A percentile compares a stretch with the other conserved stretches of the same genome.
phyloP scores from a whole-genome alignment of 2,888 invertebrate species.

The Heliconius ismenius region DNA sequence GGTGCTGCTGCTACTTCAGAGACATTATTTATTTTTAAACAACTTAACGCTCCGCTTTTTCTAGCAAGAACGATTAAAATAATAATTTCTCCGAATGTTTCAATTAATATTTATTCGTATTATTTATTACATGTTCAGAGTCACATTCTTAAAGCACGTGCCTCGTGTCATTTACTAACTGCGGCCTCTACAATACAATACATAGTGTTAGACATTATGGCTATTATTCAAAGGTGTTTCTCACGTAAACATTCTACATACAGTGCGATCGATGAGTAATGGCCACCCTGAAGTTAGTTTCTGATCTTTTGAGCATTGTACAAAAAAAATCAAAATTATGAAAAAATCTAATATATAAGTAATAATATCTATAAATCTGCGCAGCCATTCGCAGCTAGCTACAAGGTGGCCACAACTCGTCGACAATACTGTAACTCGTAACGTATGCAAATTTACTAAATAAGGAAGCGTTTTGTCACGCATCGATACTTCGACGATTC shows the following conservation, averaged over 20 bases:
- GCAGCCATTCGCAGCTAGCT: too few species aligned
- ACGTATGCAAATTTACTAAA: constrained; percentile 48
- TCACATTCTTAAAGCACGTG: constrained; percentile 1
- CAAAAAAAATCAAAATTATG: too few species aligned
- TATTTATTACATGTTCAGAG: not conserved
- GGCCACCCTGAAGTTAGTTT: too few species aligned
- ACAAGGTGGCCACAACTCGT: not conserved
- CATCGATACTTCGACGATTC: constrained; percentile 39
- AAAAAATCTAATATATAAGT: too few species aligned
- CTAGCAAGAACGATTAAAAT: not conserved
- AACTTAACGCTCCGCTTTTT: too few species aligned
- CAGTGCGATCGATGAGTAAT: too few species aligned
- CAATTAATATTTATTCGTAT: not conserved
- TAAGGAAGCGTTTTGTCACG: constrained; percentile 52
- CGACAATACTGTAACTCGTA: not conserved
- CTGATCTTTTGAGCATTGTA: too few species aligned
- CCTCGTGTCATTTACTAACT: not conserved
- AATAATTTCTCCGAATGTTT: not conserved
- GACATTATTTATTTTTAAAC: too few species aligned
- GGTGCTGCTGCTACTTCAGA: too few species aligned
- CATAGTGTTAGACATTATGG: not conserved
- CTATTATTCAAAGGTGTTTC: constrained; percentile 18
- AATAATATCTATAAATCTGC: too few species aligned
- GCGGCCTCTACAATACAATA: not conserved
- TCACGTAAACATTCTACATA: constrained; percentile 10